A percentile compares a stretch with the other conserved stretches of the same genome.
Conservation (phyloP, 2,888 invertebrate genomes). For the Palloptera scutellata region DNA sequence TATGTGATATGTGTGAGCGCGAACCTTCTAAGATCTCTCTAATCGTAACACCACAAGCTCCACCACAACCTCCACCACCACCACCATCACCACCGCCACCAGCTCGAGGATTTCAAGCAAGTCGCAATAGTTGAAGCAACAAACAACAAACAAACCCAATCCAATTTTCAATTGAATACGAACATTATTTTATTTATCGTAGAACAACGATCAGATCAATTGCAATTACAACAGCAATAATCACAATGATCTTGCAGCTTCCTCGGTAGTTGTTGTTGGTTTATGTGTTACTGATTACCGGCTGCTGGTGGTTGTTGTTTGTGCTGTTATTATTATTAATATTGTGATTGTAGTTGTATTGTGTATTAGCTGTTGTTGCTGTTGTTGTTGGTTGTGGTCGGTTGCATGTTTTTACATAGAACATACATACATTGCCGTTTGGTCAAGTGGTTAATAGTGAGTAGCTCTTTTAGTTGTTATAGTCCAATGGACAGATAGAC, state of each 20-base stretch:
- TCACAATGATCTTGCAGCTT: constrained; percentile 13
- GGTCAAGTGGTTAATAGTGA: neutral
- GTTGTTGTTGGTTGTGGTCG: neutral
- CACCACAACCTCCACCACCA: neutral
- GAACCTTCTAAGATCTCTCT: too few species aligned
- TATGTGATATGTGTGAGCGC: too few species aligned
- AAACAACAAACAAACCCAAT: constrained; percentile 12
- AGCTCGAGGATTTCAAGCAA: neutral
- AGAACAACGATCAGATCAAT: constrained; percentile 29
- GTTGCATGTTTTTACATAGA: constrained; percentile 9
- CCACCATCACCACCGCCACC: neutral
- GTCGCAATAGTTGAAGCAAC: neutral
- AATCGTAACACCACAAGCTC: neutral
- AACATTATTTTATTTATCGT: constrained; percentile 29
- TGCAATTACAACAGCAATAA: constrained; percentile 28
- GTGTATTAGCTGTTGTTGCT: constrained; percentile 20
- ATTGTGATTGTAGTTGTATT: constrained; percentile 11
- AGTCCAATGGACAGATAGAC: too few species aligned
- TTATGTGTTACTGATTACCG: neutral
- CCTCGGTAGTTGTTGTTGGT: constrained; percentile 11
- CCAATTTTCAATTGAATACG: constrained; percentile 29
- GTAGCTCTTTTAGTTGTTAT: too few species aligned
- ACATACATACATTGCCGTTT: neutral
- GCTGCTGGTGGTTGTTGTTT: constrained; percentile 10
- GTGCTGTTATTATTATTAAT: constrained; percentile 14